Percentiles rank a stretch among this genome's conserved stretches.
These are phyloP conservation scores for Nemotelus nigrinus DNA, from an alignment of 2,888 invertebrate genomes.

Conservation along the genomic window DNA sequence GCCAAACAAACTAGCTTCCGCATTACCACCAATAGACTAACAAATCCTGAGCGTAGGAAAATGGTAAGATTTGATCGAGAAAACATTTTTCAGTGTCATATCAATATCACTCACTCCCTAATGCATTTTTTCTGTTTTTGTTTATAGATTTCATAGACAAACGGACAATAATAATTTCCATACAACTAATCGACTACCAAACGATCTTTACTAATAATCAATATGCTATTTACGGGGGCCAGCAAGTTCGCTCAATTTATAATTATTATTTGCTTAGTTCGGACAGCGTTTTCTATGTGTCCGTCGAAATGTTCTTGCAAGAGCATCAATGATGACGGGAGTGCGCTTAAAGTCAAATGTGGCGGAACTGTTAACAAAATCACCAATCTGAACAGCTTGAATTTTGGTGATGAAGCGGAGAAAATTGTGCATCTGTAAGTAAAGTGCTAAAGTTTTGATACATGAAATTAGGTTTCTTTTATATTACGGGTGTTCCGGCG, in stretches of 20 bases:
- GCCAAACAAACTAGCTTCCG: not conserved
- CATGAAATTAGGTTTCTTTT: too few relatives aligned
- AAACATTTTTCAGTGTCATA: not conserved
- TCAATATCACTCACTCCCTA: slow-evolving; percentile 11
- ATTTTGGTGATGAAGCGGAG: slow-evolving; percentile 59
- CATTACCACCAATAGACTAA: not conserved
- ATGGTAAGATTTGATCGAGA: slow-evolving; percentile 11
- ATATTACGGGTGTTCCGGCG: too few relatives aligned
- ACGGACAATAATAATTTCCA: not conserved
- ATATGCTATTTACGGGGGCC: too few relatives aligned
- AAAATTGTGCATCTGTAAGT: slow-evolving; percentile 60
- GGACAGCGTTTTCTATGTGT: slow-evolving; percentile 53
- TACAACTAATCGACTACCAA: not conserved
- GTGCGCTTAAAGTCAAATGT: slow-evolving; percentile 60
- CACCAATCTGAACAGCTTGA: slow-evolving; percentile 58
- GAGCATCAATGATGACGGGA: slow-evolving; percentile 57
- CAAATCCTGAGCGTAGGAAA: not conserved
- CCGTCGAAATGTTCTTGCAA: slow-evolving; percentile 60
- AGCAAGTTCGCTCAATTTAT: too few relatives aligned
- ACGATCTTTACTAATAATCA: too few relatives aligned
- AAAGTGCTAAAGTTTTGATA: not conserved
- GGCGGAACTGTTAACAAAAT: slow-evolving; percentile 57
- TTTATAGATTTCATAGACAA: slow-evolving; percentile 33
- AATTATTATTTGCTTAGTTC: not conserved
- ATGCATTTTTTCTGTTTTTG: slow-evolving; percentile 34